Conservation (phyloP, 2,888 invertebrate species). For the Spodoptera littoralis region DNA sequence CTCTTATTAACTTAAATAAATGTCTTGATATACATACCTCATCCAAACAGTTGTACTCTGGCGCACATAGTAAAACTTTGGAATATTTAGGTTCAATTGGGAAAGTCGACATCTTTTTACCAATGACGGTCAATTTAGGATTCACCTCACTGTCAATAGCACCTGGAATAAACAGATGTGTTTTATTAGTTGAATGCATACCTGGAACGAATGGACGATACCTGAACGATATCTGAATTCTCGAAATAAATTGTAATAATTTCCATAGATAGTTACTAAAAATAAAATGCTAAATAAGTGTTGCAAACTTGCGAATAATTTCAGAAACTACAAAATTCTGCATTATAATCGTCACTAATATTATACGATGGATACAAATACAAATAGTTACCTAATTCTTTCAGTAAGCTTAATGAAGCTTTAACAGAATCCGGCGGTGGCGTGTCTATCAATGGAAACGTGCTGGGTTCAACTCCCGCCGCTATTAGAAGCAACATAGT, state of each 20-base stretch:
- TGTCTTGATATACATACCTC: conserved; percentile 82
- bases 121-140: conserved; percentile 92
- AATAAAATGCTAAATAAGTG: too few relatives aligned
- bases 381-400: conserved; percentile 86
- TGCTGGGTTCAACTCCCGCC: conserved; percentile 93
- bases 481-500: conserved; percentile 95
- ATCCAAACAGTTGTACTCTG: conserved; percentile 93
- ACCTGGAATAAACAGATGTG: conserved; percentile 71
- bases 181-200: too few relatives aligned
- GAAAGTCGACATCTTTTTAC: conserved; percentile 95
- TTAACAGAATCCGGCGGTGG: conserved; percentile 93
- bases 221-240: too few relatives aligned
- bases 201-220: too few relatives aligned
- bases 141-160: conserved; percentile 90
- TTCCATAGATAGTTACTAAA: too few relatives aligned
- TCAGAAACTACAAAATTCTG: too few relatives aligned
- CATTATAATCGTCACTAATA: too few relatives aligned
- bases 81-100: conserved; percentile 97
- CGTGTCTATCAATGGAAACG: conserved; percentile 97
- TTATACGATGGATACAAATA: too few relatives aligned
- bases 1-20: too few relatives aligned
- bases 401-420: conserved; percentile 90
- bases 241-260: not conserved
- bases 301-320: too few relatives aligned
- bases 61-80: conserved; percentile 93